Conservation (phyloP, 1,140 invertebrate species). For the Drosophila littoralis region DNA sequence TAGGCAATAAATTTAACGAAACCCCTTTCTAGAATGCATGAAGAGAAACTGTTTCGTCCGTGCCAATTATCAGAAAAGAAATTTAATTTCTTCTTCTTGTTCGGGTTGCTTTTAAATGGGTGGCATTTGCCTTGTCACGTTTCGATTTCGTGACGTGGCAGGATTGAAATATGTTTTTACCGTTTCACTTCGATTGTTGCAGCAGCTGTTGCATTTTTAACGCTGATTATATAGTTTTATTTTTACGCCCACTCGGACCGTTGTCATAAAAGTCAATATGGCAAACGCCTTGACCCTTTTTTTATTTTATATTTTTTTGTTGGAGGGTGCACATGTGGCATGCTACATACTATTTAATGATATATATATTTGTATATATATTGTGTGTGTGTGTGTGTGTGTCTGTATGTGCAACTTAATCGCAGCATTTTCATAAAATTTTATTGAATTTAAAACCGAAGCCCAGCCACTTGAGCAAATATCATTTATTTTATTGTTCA, state of each 20-base stretch:
- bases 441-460: conserved; percentile 80
- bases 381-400: too few relatives aligned
- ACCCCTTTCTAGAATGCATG: conserved; percentile 3
- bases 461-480: conserved; percentile 75
- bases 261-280: conserved; percentile 76
- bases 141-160: conserved; percentile 30
- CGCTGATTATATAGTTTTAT: conserved; percentile 77
- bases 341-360: not conserved
- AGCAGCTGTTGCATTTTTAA: conserved; percentile 74
- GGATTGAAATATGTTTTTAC: conserved; percentile 38
- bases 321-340: conserved; percentile 55
- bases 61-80: conserved; percentile 54
- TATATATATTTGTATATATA: conserved; percentile 1
- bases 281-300: conserved; percentile 72
- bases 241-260: conserved; percentile 46
- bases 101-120: conserved; percentile 37
- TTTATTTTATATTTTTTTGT: conserved; percentile 14
- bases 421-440: conserved; percentile 82
- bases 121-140: conserved; percentile 35
- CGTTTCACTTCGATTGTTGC: conserved; percentile 63
- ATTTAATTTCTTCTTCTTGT: conserved; percentile 12
- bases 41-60: not conserved
- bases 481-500: conserved; percentile 83
- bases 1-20: not conserved
- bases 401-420: conserved; percentile 61